phyloP scores from a whole-genome alignment of 2,113 vertebrate genomes.

The Clarias magur region DNA sequence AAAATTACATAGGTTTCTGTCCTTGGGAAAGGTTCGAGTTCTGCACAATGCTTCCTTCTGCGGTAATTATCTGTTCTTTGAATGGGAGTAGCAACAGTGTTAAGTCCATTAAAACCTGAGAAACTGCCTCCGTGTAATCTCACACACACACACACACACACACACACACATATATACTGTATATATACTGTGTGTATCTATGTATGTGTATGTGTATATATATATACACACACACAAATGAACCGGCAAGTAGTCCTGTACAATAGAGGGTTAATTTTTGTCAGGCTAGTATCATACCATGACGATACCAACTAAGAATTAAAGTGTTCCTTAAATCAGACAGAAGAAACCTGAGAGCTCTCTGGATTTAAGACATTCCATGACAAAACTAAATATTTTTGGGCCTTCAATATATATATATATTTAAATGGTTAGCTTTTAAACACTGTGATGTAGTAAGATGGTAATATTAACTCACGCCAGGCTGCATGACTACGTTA shows the following conservation, averaged over 20 bases:
- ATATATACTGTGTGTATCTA: conserved; percentile 25
- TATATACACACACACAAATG: neutral
- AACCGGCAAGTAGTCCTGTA: conserved; percentile 16
- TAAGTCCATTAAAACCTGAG: conserved; percentile 61
- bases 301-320: conserved; percentile 32
- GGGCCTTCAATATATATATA: neutral
- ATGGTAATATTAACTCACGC: neutral
- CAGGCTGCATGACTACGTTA: neutral
- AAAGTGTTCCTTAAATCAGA: neutral
- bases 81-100: conserved; percentile 56
- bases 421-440: neutral
- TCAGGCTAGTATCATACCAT: neutral
- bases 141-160: conserved; percentile 27
- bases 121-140: conserved; percentile 58
- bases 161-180: conserved; percentile 28
- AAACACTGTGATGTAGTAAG: neutral
- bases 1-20: conserved; percentile 62
- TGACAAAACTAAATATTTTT: neutral
- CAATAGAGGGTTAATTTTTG: neutral
- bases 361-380: neutral
- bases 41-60: conserved; percentile 58
- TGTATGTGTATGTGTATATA: neutral
- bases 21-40: conserved; percentile 61
- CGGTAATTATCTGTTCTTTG: conserved; percentile 68
- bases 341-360: neutral